Evolutionary conservation across 2,888 invertebrate genomes (phyloP), one percentile per base, ranked within the genome.

Genomic region (Drosophila pegasa): DNA sequence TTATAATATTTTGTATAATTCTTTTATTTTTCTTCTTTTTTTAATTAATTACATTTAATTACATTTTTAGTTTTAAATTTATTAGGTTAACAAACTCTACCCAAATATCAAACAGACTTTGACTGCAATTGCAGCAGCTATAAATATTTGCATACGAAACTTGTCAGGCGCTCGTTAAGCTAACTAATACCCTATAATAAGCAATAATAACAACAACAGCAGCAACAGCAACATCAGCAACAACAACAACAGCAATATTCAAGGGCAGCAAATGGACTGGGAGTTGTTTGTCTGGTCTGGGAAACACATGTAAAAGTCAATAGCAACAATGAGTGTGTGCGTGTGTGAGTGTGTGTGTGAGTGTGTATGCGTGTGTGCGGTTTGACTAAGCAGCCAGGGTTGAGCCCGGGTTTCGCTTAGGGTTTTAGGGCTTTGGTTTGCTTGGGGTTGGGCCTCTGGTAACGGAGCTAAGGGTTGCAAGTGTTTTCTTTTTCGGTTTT

Each of bases 251-350:
- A n/a, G n/a, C n/a, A n/a, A n/a, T n/a, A n/a, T 20, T 25, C 43
- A 25, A 47, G 18, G 55, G 20, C 50, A 40, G 40, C 35, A 37
- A 3, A 50, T 57, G 64, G 50, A 16, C 35, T 51, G 52, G 59
- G 54, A 40, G 40, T 41, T 74, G 69, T 50, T 50, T 52, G 60
- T 40, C 40, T 57, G 74, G 41, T 50, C 63, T 69, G 75, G 58
- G 58, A 47, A 72, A 77, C 80, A 78, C 81, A 79, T 71, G 76
- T 72, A 82, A 80, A 87, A 87, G 87, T 82, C 81, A 82, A 85
- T 75, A 82, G 82, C 62, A 85, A 87, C 80, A 80, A 74, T 83
- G 84, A 69, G 78, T 69, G 61, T 47, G 31, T 12, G 31, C 20
- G 48, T 6, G 10, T 50, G 55, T 80, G 80, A 71, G 80, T n/a